Conservation (phyloP, 2,888 invertebrate species). For the Prosapia bicincta region DNA sequence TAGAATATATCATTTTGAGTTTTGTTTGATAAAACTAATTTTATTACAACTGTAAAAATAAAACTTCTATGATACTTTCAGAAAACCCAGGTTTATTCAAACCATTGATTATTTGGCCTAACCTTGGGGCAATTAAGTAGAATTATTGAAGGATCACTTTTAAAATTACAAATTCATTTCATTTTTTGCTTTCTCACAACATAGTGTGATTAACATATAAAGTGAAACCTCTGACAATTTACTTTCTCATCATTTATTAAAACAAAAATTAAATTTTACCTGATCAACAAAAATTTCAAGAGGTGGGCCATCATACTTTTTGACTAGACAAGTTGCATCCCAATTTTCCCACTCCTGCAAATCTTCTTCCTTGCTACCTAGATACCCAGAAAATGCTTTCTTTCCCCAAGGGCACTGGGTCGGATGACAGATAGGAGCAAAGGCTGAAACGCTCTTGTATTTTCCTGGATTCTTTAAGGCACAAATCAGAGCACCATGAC, state of each 20-base stretch:
- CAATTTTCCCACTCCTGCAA: slow-evolving; percentile 68
- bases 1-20: too few species aligned
- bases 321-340: slow-evolving; percentile 83
- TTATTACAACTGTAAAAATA: too few species aligned
- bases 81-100: too few species aligned
- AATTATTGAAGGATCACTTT: too few species aligned
- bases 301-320: slow-evolving; percentile 77
- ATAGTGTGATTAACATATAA: too few species aligned
- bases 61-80: too few species aligned
- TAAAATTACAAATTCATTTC: too few species aligned
- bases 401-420: slow-evolving; percentile 80
- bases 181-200: too few species aligned
- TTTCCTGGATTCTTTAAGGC: slow-evolving; percentile 86
- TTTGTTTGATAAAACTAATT: too few species aligned
- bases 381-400: slow-evolving; percentile 78
- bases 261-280: slow-evolving; percentile 51
- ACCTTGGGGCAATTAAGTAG: too few species aligned
- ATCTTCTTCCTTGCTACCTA: slow-evolving; percentile 50
- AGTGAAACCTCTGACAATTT: too few species aligned
- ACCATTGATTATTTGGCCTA: too few species aligned
- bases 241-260: not conserved
- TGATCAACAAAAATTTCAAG: slow-evolving; percentile 86
- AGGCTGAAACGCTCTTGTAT: slow-evolving; percentile 87
- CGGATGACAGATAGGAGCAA: slow-evolving; percentile 94
- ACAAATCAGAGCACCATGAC: slow-evolving; percentile 91